These are phyloP conservation scores for Chrosomus eos DNA, from an alignment of 2,797 vertebrate species.

Conservation along the genomic window DNA sequence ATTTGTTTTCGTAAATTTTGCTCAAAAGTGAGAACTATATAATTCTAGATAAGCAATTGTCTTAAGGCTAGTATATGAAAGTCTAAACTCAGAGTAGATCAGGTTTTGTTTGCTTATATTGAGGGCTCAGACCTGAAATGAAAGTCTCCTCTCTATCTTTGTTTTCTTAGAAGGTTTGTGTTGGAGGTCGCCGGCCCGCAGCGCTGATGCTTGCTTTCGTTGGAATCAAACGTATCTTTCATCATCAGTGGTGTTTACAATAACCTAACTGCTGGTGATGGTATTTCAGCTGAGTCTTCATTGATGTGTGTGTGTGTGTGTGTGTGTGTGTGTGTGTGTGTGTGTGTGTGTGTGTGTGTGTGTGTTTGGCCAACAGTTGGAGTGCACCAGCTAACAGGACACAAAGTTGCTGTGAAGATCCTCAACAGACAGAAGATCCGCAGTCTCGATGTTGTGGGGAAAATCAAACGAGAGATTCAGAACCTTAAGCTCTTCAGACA, in stretches of 20 bases:
- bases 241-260: slow-evolving; percentile 48
- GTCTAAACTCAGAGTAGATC: slow-evolving; percentile 32
- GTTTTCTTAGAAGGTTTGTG: slow-evolving; percentile 48
- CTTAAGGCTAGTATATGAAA: slow-evolving; percentile 13
- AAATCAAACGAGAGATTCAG: slow-evolving; percentile 98
- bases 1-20: neutral
- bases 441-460: slow-evolving; percentile 97
- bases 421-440: slow-evolving; percentile 98
- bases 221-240: slow-evolving; percentile 42
- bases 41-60: slow-evolving; percentile 27
- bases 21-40: neutral
- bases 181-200: slow-evolving; percentile 23
- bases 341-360: slow-evolving; percentile 38
- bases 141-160: slow-evolving; percentile 24
- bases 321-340: slow-evolving; percentile 58
- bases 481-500: slow-evolving; percentile 98
- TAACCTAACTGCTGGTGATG: slow-evolving; percentile 42
- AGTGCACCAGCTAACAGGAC: slow-evolving; percentile 95
- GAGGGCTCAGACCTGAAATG: slow-evolving; percentile 37
- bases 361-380: slow-evolving; percentile 83
- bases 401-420: slow-evolving; percentile 99
- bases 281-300: slow-evolving; percentile 50
- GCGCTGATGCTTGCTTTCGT: slow-evolving; percentile 46
- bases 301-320: slow-evolving; percentile 52
- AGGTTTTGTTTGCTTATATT: slow-evolving; percentile 49